A percentile compares a stretch with the other conserved stretches of the same genome.
Conservation (phyloP, 2,113 vertebrate species). For the Ranitomeya variabilis region DNA sequence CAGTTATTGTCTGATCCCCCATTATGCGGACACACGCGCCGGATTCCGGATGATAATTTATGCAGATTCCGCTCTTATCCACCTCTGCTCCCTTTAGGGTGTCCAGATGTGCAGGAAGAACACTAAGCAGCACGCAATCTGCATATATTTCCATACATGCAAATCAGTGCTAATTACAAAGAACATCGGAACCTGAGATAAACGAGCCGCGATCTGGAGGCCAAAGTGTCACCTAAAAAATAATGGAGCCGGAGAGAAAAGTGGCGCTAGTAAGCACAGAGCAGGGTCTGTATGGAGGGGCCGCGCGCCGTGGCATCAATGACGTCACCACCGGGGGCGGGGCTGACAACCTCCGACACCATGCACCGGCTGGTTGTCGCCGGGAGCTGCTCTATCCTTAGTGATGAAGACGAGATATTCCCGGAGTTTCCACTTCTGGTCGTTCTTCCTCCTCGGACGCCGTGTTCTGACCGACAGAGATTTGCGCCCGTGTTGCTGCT, state of each 20-base stretch:
- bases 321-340: not conserved
- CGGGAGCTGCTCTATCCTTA: not conserved
- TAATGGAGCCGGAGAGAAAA: too few species aligned
- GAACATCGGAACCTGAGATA: not conserved
- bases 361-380: not conserved
- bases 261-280: too few species aligned
- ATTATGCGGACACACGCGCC: conserved; percentile 12
- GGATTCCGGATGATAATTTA: conserved; percentile 2
- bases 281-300: too few species aligned
- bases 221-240: not conserved
- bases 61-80: conserved; percentile 7
- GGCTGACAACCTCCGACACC: not conserved
- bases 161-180: conserved; percentile 35
- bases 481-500: not conserved
- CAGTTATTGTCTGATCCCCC: not conserved
- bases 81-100: conserved; percentile 22
- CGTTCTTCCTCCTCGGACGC: too few species aligned
- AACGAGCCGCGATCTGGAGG: not conserved
- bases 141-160: conserved; percentile 51
- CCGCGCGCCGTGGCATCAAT: too few species aligned
- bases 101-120: conserved; percentile 46
- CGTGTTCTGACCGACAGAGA: not conserved
- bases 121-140: conserved; percentile 42
- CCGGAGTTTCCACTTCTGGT: too few species aligned
- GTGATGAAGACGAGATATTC: too few species aligned